phyloP scores from a whole-genome alignment of 2,113 vertebrate species.

The Semnopithecus entellus region DNA sequence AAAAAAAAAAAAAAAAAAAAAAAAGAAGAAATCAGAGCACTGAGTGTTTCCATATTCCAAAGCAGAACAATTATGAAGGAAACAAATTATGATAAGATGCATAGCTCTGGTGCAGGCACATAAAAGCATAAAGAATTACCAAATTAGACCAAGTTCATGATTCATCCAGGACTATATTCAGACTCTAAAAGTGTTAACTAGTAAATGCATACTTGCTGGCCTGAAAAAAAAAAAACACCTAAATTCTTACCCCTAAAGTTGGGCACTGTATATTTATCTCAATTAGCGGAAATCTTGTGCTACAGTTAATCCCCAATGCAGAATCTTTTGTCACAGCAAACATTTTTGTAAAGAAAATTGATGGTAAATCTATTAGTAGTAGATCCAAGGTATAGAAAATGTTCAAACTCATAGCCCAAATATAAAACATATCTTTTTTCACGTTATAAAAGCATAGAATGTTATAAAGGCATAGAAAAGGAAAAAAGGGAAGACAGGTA shows the following conservation, averaged over 20 bases:
- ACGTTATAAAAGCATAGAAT: neutral
- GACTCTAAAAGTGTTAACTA: neutral
- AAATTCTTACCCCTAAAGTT: neutral
- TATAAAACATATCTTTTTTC: neutral
- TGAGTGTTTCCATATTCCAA: neutral
- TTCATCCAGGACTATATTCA: neutral
- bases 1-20: too few relatives aligned
- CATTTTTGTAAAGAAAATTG: neutral
- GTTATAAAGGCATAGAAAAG: neutral
- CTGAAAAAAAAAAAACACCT: neutral
- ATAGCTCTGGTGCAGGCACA: neutral
- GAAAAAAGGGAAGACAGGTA: neutral
- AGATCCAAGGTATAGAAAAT: neutral
- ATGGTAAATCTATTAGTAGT: neutral
- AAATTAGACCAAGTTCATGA: slow-evolving; percentile 10
- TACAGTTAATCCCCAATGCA: neutral
- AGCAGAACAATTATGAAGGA: slow-evolving; percentile 27
- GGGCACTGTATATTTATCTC: neutral
- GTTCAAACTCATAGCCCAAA: neutral
- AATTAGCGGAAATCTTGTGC: neutral
- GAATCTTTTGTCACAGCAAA: neutral
- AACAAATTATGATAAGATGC: slow-evolving; percentile 50
- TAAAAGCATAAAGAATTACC: slow-evolving; percentile 41
- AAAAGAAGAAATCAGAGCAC: too few relatives aligned
- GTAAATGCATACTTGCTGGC: neutral